Base-by-base conservation (phyloP, 2,888 invertebrate species). In the Quadroppia sp. region DNA sequence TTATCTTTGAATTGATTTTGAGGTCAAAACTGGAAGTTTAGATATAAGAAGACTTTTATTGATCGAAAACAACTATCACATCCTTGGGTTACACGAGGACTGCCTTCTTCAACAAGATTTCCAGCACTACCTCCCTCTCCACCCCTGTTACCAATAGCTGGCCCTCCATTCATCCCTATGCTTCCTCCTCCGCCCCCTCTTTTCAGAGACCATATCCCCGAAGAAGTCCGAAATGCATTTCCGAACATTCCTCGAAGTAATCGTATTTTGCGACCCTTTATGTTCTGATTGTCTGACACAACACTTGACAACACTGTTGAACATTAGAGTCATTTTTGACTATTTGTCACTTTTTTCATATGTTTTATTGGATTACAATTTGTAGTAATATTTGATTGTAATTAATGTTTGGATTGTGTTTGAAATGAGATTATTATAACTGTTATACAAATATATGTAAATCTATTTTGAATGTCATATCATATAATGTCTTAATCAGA, bases 21-120 rank as follows among this genome's bases (percentile, higher is more conserved):
- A 73, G 73, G 73, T 13, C 28, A 73, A 23, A 32, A 71, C 15
- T 73, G 73, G 73, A 73, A 73, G n/a, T n/a, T 42, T 13, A 13
- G 69, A 20, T 73, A 67, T 45, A 73, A 73, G 42, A 69, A 73
- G 2, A 69, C 64, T 2, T 73, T 67, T 48, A 69, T 40, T 28
- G 30, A 67, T 20, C 32, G 67, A n/a, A 64, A 67, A 15, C 42
- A 69, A 17, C 25, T 45, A n/a, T 69, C 69, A 15, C 40, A 48
- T 1, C 42, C 73, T 0, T 73, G 64, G 64, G 67, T 42, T 25
- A 17, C 64, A 1, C 9, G 71, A 71, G 53, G 36, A n/a, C 11
- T 56, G 23, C 69, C 50, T 0, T 67, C 64, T 45, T 50, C 45
- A 0, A 17, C 32, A 6, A 30, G 45, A 20, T 36, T 73, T 2